Conservation (phyloP, 2,888 invertebrate species). For the Hoplodrina blanda region DNA sequence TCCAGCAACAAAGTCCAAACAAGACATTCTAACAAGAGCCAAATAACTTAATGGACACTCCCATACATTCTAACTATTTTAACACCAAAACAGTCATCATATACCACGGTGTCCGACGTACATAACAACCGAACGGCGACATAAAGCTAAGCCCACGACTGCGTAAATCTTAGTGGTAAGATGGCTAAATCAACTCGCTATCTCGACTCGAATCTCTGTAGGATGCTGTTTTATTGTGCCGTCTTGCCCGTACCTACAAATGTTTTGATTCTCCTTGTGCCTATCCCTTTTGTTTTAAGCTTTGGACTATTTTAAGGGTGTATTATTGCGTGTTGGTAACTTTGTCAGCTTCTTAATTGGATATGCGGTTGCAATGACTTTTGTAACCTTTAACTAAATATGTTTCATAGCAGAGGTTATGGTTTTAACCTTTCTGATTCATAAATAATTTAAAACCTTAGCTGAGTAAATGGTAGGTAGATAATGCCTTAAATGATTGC, state of each 20-base stretch:
- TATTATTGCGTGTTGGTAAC: conserved; percentile 23
- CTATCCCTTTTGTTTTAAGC: conserved; percentile 61
- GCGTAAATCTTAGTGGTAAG: conserved; percentile 80
- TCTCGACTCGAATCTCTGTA: conserved; percentile 82
- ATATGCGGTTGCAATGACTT: background rate
- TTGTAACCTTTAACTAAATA: background rate
- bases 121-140: conserved; percentile 72
- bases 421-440: conserved; percentile 15
- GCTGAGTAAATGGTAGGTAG: conserved; percentile 8
- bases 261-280: conserved; percentile 63
- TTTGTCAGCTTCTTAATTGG: conserved; percentile 12
- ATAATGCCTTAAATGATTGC: conserved; percentile 30
- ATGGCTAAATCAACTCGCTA: conserved; percentile 87
- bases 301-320: conserved; percentile 48
- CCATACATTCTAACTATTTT: conserved; percentile 63
- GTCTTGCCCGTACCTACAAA: conserved; percentile 61
- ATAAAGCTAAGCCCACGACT: conserved; percentile 80
- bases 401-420: background rate
- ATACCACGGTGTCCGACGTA: conserved; percentile 69
- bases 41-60: conserved; percentile 34
- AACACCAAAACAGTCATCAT: conserved; percentile 58
- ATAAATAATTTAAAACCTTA: conserved; percentile 6
- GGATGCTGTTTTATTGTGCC: conserved; percentile 71
- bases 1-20: conserved; percentile 2
- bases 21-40: conserved; percentile 47